Evolutionary conservation across 2,888 invertebrate genomes (phyloP).

Genomic region (Drosophila hamatofila): DNA sequence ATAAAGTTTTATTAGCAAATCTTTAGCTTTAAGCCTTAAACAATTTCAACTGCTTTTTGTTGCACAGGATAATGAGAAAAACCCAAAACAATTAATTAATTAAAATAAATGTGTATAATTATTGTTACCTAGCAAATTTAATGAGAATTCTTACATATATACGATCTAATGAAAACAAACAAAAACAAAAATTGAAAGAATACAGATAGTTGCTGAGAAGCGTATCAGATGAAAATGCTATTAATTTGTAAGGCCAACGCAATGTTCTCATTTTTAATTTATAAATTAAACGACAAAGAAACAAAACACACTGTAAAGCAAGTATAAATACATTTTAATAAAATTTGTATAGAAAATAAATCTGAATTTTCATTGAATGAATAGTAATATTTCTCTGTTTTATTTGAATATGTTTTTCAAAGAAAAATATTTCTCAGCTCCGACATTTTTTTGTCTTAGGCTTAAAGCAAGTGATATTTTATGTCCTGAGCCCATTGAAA

Average conservation of each 20-base stretch:
- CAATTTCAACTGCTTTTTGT: constrained; percentile 47
- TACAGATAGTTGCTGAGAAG: constrained; percentile 46
- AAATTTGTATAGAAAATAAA: constrained; percentile 65
- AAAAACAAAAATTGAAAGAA: constrained; percentile 8
- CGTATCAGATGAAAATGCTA: constrained; percentile 70
- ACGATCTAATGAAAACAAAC: constrained; percentile 18
- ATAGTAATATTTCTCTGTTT: background rate
- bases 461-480: background rate
- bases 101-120: constrained; percentile 26
- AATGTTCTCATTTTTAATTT: constrained; percentile 83
- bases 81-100: constrained; percentile 30
- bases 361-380: background rate
- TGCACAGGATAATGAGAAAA: constrained; percentile 31
- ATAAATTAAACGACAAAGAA: constrained; percentile 73
- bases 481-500: background rate
- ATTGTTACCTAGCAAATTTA: constrained; percentile 60
- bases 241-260: constrained; percentile 81
- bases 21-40: constrained; percentile 67
- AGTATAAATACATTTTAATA: constrained; percentile 74
- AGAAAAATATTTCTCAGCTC: background rate
- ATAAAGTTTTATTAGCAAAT: constrained; percentile 71
- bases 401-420: too few species aligned
- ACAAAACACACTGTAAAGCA: constrained; percentile 70
- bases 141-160: constrained; percentile 41
- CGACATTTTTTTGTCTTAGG: background rate